phyloP scores from a whole-genome alignment of 2,797 vertebrate species.

The Borostomias antarcticus region DNA sequence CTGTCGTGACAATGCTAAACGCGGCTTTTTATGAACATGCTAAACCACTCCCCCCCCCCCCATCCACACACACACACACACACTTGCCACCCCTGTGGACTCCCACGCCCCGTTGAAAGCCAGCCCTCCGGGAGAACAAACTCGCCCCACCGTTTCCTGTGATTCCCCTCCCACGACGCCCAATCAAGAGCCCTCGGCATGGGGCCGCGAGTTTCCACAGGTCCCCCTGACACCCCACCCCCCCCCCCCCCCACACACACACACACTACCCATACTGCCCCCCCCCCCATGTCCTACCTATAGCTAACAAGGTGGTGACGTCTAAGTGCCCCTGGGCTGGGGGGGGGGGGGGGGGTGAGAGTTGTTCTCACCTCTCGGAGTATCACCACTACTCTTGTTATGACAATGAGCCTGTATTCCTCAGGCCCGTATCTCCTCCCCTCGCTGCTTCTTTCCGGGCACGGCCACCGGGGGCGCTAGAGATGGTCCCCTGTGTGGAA shows the following conservation, averaged over 20 bases:
- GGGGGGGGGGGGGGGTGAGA: slow-evolving; percentile 30
- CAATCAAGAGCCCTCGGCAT: slow-evolving; percentile 43
- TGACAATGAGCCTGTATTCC: slow-evolving; percentile 34
- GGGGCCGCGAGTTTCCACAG: slow-evolving; percentile 55
- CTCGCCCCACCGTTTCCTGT: slow-evolving; percentile 55
- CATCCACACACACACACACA: slow-evolving; percentile 39
- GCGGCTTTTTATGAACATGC: slow-evolving; percentile 72
- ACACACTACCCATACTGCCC: background rate
- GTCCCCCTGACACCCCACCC: slow-evolving; percentile 30
- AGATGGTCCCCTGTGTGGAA: background rate
- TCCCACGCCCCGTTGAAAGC: slow-evolving; percentile 32
- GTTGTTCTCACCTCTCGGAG: slow-evolving; percentile 44
- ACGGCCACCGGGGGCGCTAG: too few species aligned
- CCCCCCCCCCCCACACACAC: too few species aligned
- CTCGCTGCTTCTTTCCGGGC: background rate
- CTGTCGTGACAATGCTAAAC: slow-evolving; percentile 82
- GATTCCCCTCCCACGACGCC: slow-evolving; percentile 36
- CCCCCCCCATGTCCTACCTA: background rate
- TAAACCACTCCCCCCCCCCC: slow-evolving; percentile 61
- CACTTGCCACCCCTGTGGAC: slow-evolving; percentile 32
- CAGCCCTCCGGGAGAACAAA: slow-evolving; percentile 43
- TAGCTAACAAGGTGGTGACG: slow-evolving; percentile 48
- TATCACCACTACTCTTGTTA: slow-evolving; percentile 50
- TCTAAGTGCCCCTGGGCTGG: slow-evolving; percentile 13
- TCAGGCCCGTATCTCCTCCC: slow-evolving; percentile 10